Evolutionary conservation across 2,113 vertebrate species (phyloP).

Genomic region (Steatornis caripensis): DNA sequence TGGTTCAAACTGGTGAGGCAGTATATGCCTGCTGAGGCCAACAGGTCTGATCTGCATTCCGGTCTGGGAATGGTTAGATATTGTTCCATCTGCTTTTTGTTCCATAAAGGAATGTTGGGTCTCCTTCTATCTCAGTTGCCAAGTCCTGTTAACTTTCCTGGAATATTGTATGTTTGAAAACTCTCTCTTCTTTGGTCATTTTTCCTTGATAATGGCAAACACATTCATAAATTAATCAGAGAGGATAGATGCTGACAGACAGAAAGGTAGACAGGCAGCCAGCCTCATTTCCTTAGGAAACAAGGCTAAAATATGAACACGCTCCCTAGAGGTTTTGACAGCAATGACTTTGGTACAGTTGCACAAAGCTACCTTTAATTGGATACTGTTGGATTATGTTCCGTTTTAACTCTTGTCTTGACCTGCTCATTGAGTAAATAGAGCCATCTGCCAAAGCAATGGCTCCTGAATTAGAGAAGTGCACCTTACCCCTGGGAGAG

Average conservation of each 20-base stretch:
- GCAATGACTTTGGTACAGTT: slow-evolving; percentile 31
- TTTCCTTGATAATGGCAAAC: neutral
- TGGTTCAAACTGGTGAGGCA: neutral
- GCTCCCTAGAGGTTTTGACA: neutral
- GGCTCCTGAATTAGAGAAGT: slow-evolving; percentile 38
- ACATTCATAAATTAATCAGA: neutral
- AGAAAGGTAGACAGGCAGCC: slow-evolving; percentile 21
- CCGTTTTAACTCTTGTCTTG: slow-evolving; percentile 36
- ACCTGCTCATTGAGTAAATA: slow-evolving; percentile 53
- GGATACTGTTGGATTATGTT: slow-evolving; percentile 48
- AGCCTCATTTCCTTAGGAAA: slow-evolving; percentile 51
- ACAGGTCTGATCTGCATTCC: neutral
- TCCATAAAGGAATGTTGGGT: neutral
- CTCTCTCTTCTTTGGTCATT: neutral
- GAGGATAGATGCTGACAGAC: neutral
- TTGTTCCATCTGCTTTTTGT: neutral
- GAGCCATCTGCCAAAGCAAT: slow-evolving; percentile 54
- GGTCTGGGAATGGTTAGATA: neutral
- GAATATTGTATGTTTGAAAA: neutral
- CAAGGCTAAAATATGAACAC: slow-evolving; percentile 24
- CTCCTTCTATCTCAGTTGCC: neutral
- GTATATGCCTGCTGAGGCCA: neutral
- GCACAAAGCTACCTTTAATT: slow-evolving; percentile 44
- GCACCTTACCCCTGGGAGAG: slow-evolving; percentile 26
- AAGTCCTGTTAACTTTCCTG: neutral